Evolutionary conservation across 1,140 invertebrate species (phyloP).

Genomic region (Listronotus oregonensis): DNA sequence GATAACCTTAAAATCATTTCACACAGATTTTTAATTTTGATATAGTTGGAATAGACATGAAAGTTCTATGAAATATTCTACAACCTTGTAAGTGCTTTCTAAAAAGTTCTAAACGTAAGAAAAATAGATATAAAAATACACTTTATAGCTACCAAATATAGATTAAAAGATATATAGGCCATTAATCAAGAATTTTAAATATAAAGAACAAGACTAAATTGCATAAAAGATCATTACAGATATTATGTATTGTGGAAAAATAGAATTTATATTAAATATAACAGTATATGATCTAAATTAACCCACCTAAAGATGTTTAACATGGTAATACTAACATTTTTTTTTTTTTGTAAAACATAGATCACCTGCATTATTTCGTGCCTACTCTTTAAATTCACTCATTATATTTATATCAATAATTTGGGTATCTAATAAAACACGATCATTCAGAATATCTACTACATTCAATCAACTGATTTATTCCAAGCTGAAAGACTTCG

Average conservation of each 20-base stretch:
- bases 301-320: slow-evolving; percentile 6
- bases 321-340: slow-evolving; percentile 5
- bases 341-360: background rate
- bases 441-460: too few relatives aligned
- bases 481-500: too few relatives aligned
- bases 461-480: too few relatives aligned
- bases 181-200: background rate
- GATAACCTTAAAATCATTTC: too few relatives aligned
- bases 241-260: slow-evolving; percentile 18
- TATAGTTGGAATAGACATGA: too few relatives aligned
- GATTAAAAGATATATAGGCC: slow-evolving; percentile 11
- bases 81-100: background rate
- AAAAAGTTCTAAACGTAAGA: slow-evolving; percentile 13
- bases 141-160: slow-evolving; percentile 21
- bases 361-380: background rate
- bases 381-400: background rate
- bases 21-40: too few relatives aligned
- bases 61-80: too few relatives aligned
- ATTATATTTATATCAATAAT: too few relatives aligned
- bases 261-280: slow-evolving; percentile 25
- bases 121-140: slow-evolving; percentile 24
- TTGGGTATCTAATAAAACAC: too few relatives aligned
- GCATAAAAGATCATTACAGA: slow-evolving; percentile 10
- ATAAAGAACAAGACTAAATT: slow-evolving; percentile 5
- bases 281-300: slow-evolving; percentile 11